Evolutionary conservation across 2,888 invertebrate genomes (phyloP).

Genomic region (Sphecodes monilicornis): DNA sequence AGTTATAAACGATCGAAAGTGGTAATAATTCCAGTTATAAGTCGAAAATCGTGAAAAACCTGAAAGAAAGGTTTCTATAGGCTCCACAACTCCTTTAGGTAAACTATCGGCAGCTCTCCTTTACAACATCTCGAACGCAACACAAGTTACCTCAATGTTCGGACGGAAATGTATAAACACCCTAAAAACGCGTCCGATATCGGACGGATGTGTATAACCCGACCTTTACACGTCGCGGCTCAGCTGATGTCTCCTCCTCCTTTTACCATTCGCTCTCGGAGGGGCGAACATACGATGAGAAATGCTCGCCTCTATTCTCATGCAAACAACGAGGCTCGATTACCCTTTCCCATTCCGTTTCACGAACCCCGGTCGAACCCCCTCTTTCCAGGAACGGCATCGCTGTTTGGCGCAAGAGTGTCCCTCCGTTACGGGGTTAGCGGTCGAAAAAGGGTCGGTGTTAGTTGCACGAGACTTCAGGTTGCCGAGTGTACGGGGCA

Average conservation of each 20-base stretch:
- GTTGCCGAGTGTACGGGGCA: constrained; percentile 57
- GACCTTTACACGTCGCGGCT: constrained; percentile 11
- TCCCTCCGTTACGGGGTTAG: constrained; percentile 47
- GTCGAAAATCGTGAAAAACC: too few relatives aligned
- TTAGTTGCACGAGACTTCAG: constrained; percentile 59
- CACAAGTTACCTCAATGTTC: too few relatives aligned
- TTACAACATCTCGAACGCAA: too few relatives aligned
- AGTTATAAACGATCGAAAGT: too few relatives aligned
- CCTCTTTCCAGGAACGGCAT: constrained; percentile 7
- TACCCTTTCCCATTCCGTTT: constrained; percentile 15
- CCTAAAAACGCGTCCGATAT: too few relatives aligned
- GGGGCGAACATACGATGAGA: constrained; percentile 12
- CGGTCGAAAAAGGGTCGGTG: constrained; percentile 55
- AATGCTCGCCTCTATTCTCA: constrained; percentile 25
- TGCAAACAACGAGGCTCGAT: constrained; percentile 49
- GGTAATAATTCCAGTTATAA: too few relatives aligned
- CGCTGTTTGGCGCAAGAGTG: constrained; percentile 35
- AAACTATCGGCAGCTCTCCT: too few relatives aligned
- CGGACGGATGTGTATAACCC: too few relatives aligned
- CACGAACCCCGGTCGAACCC: not conserved
- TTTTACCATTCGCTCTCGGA: not conserved
- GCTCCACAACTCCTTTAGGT: too few relatives aligned
- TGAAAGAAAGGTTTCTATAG: too few relatives aligned
- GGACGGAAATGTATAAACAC: too few relatives aligned
- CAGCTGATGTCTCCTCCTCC: constrained; percentile 12